These are phyloP conservation scores for Metopia argyrocephala DNA, from an alignment of 2,888 invertebrate genomes.

Conservation along the genomic window DNA sequence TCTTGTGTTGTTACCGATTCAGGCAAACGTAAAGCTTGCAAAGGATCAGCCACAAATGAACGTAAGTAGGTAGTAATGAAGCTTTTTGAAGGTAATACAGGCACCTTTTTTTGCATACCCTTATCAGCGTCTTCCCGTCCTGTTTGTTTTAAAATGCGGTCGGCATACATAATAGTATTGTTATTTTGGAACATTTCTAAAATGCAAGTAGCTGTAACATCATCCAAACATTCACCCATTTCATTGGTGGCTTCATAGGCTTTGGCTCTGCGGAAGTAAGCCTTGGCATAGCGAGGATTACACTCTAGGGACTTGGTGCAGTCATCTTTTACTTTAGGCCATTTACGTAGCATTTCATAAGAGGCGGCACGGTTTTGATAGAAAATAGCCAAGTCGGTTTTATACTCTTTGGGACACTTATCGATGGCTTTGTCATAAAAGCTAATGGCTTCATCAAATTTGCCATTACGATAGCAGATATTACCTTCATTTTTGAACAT, in stretches of 20 bases:
- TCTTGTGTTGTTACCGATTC: slow-evolving; percentile 38
- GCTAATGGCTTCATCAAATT: slow-evolving; percentile 93
- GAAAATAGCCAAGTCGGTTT: slow-evolving; percentile 90
- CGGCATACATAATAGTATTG: slow-evolving; percentile 89
- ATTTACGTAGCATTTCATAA: slow-evolving; percentile 93
- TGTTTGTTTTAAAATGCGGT: slow-evolving; percentile 89
- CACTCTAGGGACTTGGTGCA: slow-evolving; percentile 90
- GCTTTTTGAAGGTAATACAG: slow-evolving; percentile 90
- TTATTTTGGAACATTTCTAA: slow-evolving; percentile 93
- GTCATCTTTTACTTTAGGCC: slow-evolving; percentile 90
- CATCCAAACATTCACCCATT: slow-evolving; percentile 90
- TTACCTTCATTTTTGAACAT: slow-evolving; percentile 94
- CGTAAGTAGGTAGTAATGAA: slow-evolving; percentile 92
- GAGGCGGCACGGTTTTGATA: slow-evolving; percentile 98
- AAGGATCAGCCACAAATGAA: slow-evolving; percentile 92
- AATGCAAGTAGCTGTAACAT: slow-evolving; percentile 95
- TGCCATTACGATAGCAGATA: slow-evolving; percentile 88
- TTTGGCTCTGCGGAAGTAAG: slow-evolving; percentile 89
- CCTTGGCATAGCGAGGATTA: slow-evolving; percentile 93
- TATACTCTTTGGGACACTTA: slow-evolving; percentile 87
- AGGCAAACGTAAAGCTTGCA: slow-evolving; percentile 80
- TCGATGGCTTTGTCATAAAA: slow-evolving; percentile 96
- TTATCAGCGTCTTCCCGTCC: slow-evolving; percentile 85
- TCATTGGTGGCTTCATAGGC: slow-evolving; percentile 90
- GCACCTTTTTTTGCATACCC: slow-evolving; percentile 83